Percentiles rank a stretch among this genome's conserved stretches.
These are phyloP conservation scores for Montipora capricornis DNA, from an alignment of 64 coral and sea anemone species.

Conservation along the genomic window DNA sequence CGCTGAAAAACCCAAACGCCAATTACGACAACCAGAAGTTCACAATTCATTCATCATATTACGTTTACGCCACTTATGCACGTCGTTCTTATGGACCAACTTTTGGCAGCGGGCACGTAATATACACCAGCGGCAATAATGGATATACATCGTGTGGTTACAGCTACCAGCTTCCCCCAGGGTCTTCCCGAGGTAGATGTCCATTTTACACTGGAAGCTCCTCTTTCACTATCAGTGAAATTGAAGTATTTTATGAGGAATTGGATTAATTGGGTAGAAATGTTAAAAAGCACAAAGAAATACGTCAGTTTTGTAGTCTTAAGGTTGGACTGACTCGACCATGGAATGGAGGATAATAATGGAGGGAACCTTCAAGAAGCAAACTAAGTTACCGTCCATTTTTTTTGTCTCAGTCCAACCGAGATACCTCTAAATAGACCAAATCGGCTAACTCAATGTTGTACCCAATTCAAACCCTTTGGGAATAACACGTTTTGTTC, in stretches of 20 bases:
- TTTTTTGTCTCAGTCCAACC: no score
- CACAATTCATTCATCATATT: not conserved
- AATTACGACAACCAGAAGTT: not conserved
- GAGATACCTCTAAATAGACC: no score
- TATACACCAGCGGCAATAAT: not conserved
- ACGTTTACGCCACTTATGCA: rapidly evolving
- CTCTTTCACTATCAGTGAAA: not conserved
- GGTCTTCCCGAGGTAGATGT: not conserved
- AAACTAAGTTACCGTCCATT: no score
- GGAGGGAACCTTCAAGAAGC: no score
- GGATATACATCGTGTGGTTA: not conserved
- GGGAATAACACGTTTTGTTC: no score
- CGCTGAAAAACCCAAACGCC: not conserved
- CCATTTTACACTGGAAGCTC: not conserved
- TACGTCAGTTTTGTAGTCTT: no score
- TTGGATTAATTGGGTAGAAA: not conserved
- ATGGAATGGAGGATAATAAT: no score
- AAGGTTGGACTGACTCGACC: no score
- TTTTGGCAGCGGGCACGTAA: not conserved
- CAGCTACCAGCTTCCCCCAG: not conserved
- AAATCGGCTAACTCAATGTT: no score
- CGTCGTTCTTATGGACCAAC: not conserved
- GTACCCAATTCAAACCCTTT: no score
- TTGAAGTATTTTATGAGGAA: not conserved
- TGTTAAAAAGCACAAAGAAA: not conserved